These are phyloP conservation scores for Champsocephalus esox DNA, from an alignment of 2,797 vertebrate species.

Conservation along the genomic window DNA sequence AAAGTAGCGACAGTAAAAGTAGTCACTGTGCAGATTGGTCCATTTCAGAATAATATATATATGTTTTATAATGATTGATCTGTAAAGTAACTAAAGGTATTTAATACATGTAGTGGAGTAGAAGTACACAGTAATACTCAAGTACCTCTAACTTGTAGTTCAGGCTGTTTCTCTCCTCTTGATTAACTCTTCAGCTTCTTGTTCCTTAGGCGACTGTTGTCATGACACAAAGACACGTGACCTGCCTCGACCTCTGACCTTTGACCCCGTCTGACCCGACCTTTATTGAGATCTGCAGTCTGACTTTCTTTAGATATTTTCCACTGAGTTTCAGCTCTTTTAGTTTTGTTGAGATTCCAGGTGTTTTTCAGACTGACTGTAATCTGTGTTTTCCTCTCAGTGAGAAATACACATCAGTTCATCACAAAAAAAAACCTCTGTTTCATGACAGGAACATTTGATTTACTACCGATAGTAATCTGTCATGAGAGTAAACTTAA, in stretches of 20 bases:
- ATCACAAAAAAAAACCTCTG: background rate
- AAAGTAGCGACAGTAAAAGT: too few species aligned
- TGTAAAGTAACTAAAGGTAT: too few species aligned
- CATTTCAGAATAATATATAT: too few species aligned
- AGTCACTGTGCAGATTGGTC: too few species aligned
- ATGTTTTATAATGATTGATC: too few species aligned
- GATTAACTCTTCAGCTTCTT: conserved; percentile 81
- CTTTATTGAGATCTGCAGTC: conserved; percentile 37
- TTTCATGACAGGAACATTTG: conserved; percentile 16
- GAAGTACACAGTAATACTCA: too few species aligned
- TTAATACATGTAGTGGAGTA: too few species aligned
- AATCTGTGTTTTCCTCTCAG: conserved; percentile 4
- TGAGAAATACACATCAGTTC: conserved; percentile 30
- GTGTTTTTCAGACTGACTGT: conserved; percentile 14
- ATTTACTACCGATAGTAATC: conserved; percentile 40
- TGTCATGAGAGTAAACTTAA: conserved; percentile 16
- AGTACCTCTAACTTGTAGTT: too few species aligned
- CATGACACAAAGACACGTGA: conserved; percentile 81
- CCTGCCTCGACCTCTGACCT: conserved; percentile 77
- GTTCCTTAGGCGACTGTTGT: conserved; percentile 82
- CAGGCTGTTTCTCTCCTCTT: too few species aligned
- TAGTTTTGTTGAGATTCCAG: background rate
- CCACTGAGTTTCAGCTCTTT: conserved; percentile 1
- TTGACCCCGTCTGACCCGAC: conserved; percentile 79
- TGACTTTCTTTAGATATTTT: background rate